These are phyloP conservation scores for Aspidiotus destructor DNA, from an alignment of 2,888 invertebrate genomes.

Conservation along the genomic window DNA sequence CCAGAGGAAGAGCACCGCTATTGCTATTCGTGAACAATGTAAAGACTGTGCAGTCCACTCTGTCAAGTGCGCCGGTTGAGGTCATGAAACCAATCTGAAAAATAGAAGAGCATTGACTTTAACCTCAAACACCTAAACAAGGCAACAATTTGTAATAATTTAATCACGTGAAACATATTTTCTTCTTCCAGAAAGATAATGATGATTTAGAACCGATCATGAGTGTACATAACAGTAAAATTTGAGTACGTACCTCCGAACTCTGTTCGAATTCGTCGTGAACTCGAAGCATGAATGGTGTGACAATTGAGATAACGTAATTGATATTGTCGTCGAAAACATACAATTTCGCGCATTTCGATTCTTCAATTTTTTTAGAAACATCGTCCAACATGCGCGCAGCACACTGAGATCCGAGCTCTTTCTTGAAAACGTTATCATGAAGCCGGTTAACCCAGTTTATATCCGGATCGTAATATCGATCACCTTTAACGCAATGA, in stretches of 20 bases:
- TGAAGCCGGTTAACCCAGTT: background rate
- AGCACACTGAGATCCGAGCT: background rate
- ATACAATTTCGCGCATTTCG: background rate
- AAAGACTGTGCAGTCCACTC: slow-evolving; percentile 8
- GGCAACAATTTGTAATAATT: background rate
- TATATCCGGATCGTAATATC: background rate
- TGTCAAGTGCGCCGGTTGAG: slow-evolving; percentile 11
- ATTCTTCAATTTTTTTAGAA: slow-evolving; percentile 2
- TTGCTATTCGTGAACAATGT: slow-evolving; percentile 17
- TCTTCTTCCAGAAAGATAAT: no score
- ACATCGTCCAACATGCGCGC: background rate
- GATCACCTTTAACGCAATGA: background rate
- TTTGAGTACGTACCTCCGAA: background rate
- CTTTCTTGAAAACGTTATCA: slow-evolving; percentile 1
- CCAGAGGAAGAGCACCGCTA: slow-evolving; percentile 11
- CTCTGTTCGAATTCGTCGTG: background rate
- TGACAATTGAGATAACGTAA: background rate
- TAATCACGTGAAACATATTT: background rate
- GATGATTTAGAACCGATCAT: no score
- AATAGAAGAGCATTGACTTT: no score
- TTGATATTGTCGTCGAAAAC: background rate
- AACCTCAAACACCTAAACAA: no score
- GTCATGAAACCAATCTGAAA: no score
- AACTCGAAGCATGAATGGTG: slow-evolving; percentile 4
- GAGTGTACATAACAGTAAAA: no score